Conservation (phyloP, 2,888 invertebrate species). For the Nycteola revayana region DNA sequence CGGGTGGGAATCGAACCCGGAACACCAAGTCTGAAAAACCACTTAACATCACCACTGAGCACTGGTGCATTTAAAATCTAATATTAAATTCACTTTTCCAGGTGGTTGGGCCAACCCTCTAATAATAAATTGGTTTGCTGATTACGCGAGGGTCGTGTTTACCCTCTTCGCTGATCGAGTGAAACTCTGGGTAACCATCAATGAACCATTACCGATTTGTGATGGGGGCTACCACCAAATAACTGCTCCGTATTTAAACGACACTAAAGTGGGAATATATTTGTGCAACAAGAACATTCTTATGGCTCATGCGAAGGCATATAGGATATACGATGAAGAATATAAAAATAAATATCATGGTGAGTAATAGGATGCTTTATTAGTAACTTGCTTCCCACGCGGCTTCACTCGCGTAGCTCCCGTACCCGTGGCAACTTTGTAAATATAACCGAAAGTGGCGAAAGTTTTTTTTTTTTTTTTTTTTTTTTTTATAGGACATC, state of each 20-base stretch:
- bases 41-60: too few species aligned
- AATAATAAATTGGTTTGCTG: slow-evolving; percentile 76
- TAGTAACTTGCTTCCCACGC: neutral
- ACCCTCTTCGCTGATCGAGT: slow-evolving; percentile 81
- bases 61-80: too few species aligned
- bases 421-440: neutral
- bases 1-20: too few species aligned
- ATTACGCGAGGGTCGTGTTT: slow-evolving; percentile 80
- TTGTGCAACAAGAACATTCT: slow-evolving; percentile 78
- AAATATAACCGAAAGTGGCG: neutral
- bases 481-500: neutral
- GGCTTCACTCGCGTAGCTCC: neutral
- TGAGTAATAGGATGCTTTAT: neutral
- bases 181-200: neutral
- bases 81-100: slow-evolving; percentile 17
- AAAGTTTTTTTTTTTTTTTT: too few species aligned
- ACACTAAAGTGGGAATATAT: slow-evolving; percentile 11
- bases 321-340: slow-evolving; percentile 76
- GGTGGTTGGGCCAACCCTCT: slow-evolving; percentile 83
- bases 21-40: too few species aligned
- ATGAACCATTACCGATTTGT: neutral
- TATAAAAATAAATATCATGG: slow-evolving; percentile 51
- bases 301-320: slow-evolving; percentile 83
- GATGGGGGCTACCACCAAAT: slow-evolving; percentile 1
- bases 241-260: slow-evolving; percentile 18